These are phyloP conservation scores for Megaceryle maxima DNA, from an alignment of 2,113 vertebrate genomes.

Conservation along the genomic window DNA sequence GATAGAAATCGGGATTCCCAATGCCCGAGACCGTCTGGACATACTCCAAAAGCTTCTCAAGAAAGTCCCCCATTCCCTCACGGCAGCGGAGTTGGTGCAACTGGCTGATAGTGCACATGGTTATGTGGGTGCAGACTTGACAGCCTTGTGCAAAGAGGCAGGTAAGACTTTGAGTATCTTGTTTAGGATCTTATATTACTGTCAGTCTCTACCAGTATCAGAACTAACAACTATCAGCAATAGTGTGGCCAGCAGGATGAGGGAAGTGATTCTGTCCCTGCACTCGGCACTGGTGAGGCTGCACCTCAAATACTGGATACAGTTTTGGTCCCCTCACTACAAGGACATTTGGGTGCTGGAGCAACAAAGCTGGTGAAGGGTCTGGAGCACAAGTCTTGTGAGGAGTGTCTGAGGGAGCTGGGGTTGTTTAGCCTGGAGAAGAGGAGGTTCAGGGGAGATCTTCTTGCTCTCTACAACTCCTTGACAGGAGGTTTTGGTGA, in stretches of 20 bases:
- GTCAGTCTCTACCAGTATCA: not conserved
- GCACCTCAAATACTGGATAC: not conserved
- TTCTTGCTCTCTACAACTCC: not conserved
- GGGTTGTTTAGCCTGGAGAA: not conserved
- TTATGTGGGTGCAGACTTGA: conserved; percentile 93
- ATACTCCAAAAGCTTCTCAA: conserved; percentile 87
- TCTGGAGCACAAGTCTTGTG: not conserved
- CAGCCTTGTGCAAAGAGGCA: conserved; percentile 93
- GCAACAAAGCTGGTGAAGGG: not conserved
- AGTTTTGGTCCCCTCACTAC: not conserved
- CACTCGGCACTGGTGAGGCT: not conserved
- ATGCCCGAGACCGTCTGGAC: conserved; percentile 83
- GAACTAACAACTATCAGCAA: too few relatives aligned
- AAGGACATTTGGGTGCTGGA: not conserved
- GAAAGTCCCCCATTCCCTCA: conserved; percentile 77
- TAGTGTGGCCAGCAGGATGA: too few relatives aligned
- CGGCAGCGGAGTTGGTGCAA: conserved; percentile 72
- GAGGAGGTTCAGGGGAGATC: not conserved
- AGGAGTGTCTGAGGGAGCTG: not conserved
- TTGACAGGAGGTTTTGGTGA: not conserved
- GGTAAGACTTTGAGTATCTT: conserved; percentile 72
- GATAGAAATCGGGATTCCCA: conserved; percentile 92
- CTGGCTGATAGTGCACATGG: conserved; percentile 87
- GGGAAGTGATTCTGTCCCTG: not conserved
- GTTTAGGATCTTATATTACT: not conserved